Evolutionary conservation across 2,113 vertebrate genomes (phyloP).

Genomic region (Aegypius monachus): DNA sequence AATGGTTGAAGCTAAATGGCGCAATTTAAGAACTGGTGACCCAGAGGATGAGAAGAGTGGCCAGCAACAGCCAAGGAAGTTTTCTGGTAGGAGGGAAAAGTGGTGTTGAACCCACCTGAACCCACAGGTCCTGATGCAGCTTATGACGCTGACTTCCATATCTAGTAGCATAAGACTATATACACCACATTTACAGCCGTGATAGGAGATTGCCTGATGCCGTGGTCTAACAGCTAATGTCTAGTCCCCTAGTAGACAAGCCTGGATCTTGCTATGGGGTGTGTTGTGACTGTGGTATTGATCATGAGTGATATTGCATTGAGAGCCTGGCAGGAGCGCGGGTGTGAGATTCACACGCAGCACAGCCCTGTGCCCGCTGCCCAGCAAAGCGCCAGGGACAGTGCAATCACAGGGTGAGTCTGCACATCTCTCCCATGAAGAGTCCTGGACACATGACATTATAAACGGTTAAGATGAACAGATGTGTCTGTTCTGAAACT

Average conservation of each 20-base stretch:
- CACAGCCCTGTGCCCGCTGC: fast-evolving
- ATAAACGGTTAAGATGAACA: not conserved
- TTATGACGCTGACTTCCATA: not conserved
- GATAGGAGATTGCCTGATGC: not conserved
- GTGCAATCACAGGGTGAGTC: fast-evolving
- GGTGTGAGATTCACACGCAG: not conserved
- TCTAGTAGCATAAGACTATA: not conserved
- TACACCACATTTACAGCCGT: not conserved
- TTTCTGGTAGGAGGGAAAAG: not conserved
- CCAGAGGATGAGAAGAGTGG: not conserved
- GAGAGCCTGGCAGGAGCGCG: not conserved
- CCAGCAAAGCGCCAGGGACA: fast-evolving
- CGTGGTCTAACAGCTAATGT: not conserved
- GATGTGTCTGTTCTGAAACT: not conserved
- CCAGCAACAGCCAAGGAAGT: not conserved
- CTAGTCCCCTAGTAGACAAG: not conserved
- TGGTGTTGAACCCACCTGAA: not conserved
- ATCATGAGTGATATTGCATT: not conserved
- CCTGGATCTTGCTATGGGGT: not conserved
- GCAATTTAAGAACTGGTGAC: not conserved
- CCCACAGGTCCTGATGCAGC: not conserved
- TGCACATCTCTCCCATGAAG: not conserved
- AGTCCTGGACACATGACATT: not conserved
- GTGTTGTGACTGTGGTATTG: not conserved
- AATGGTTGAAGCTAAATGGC: not conserved